Conservation (phyloP, 1,140 invertebrate genomes). For the Antheraea mylitta region DNA sequence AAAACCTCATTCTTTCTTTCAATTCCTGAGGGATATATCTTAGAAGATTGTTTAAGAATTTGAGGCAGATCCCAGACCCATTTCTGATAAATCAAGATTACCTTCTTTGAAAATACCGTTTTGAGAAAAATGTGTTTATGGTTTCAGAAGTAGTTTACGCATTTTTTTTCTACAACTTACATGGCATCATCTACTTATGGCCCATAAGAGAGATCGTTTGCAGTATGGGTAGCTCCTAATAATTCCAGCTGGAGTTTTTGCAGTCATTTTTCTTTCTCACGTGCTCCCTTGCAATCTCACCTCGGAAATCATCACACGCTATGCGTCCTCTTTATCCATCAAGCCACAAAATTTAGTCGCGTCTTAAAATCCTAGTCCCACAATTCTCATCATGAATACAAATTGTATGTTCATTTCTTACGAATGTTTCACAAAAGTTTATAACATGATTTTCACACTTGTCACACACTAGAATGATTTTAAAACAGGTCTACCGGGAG, state of each 20-base stretch:
- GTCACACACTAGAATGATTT: too few relatives aligned
- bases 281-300: not conserved
- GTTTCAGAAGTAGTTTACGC: slow-evolving; percentile 12
- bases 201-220: not conserved
- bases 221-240: slow-evolving; percentile 3
- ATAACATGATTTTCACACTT: too few relatives aligned
- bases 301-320: too few relatives aligned
- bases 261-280: too few relatives aligned
- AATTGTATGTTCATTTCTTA: too few relatives aligned
- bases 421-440: too few relatives aligned
- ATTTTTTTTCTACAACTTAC: slow-evolving; percentile 10
- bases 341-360: too few relatives aligned
- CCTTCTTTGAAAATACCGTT: slow-evolving; percentile 9
- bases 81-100: slow-evolving; percentile 10
- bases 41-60: slow-evolving; percentile 9
- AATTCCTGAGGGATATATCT: not conserved
- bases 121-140: slow-evolving; percentile 17
- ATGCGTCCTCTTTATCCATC: too few relatives aligned
- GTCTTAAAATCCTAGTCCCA: too few relatives aligned
- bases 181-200: slow-evolving; percentile 8
- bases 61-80: slow-evolving; percentile 9
- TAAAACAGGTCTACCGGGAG: too few relatives aligned
- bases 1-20: not conserved
- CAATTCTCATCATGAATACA: too few relatives aligned
- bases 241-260: not conserved